Evolutionary conservation across 2,797 vertebrate species (phyloP), one percentile per base, ranked within the genome.

Genomic region (Apogon hyalosoma): DNA sequence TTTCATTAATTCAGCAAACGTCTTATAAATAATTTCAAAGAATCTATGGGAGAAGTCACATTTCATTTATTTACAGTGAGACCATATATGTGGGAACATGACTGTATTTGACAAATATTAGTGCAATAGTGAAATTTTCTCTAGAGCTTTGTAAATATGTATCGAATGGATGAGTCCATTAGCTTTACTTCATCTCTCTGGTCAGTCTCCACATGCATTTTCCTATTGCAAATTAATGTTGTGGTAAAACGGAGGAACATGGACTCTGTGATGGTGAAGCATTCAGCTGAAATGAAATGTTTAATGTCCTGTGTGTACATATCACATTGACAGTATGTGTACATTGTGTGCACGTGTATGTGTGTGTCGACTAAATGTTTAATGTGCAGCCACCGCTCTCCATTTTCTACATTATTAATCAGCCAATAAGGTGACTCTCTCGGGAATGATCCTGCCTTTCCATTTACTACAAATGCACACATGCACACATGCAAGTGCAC

Each of bases 391-490:
- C 46, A 50, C 51, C 1, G 0, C 53, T 73, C 60, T 77, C 40
- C 40, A 72, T 76, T 82, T 83, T 72, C 61, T 73, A 67, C 75
- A 75, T 85, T 81, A 84, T 84, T 81, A 73, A 86, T 84, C 75
- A 86, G 70, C 65, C 64, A 80, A 71, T 73, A 70, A 67, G 41
- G 58, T 63, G 61, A 40, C 33, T 67, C 33, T 63, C 15, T 2
- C 64, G 50, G 42, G 63, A 65, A 63, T 75, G 46, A 68, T 60
- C n/a, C 42, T n/a, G 7, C 53, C 55, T 38, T 69, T n/a, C 40
- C 8, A 24, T 66, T 42, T 67, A 59, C 50, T 8, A 63, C 28
- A 59, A 7, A 63, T 24, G 55, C 6, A 52, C 18, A 16, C 15
- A 71, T 10, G 47, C 15, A 59, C 18, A 16, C 28, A 63, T 18